Evolutionary conservation across 1,140 invertebrate species (phyloP).

Genomic region (Lucilia sericata): DNA sequence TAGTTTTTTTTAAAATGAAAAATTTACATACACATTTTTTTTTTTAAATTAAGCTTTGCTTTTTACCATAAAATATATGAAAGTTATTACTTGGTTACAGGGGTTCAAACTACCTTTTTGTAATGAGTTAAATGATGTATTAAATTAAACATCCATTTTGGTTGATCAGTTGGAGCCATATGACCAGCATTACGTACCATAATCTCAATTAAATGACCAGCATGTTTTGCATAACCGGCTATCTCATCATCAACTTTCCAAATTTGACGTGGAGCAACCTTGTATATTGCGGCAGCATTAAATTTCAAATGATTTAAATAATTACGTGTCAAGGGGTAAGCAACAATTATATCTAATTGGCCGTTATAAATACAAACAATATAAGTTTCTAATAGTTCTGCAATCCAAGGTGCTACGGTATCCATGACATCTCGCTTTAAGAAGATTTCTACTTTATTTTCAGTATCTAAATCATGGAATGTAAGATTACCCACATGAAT

Average conservation of each 20-base stretch:
- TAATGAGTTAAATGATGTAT: constrained; percentile 81
- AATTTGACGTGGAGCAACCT: constrained; percentile 73
- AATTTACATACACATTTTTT: neutral
- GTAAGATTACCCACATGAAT: constrained; percentile 86
- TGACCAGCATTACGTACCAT: constrained; percentile 85
- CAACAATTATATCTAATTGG: constrained; percentile 87
- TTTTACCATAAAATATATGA: neutral
- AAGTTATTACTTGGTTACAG: neutral
- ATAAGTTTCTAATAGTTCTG: constrained; percentile 77
- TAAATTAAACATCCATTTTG: constrained; percentile 80
- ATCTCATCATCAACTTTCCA: constrained; percentile 79
- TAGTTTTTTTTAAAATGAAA: neutral
- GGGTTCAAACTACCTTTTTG: constrained; percentile 61
- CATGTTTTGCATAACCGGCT: constrained; percentile 82
- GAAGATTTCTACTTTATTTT: constrained; percentile 74
- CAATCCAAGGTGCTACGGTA: constrained; percentile 81
- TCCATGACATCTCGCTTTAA: constrained; percentile 86
- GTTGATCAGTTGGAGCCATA: constrained; percentile 86
- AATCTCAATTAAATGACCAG: constrained; percentile 82
- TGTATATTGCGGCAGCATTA: constrained; percentile 75
- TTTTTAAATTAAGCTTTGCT: no score
- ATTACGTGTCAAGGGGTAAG: constrained; percentile 81
- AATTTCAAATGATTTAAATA: constrained; percentile 80
- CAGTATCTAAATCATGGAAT: constrained; percentile 72
- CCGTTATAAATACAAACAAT: constrained; percentile 83